Conservation (phyloP, 2,888 invertebrate species). For the Diploptera punctata region DNA sequence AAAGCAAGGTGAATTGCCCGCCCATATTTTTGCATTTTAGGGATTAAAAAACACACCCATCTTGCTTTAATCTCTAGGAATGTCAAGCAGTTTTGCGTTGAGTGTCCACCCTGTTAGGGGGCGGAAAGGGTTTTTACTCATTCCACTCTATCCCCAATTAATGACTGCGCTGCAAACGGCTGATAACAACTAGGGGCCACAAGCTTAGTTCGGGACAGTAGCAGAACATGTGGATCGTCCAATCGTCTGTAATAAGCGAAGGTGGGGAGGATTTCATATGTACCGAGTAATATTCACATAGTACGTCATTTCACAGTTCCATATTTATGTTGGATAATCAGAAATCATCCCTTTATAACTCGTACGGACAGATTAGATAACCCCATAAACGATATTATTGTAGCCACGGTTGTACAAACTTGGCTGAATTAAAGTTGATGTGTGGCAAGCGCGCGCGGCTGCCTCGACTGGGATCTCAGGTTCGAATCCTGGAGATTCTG, state of each 20-base stretch:
- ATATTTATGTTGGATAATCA: constrained; percentile 28
- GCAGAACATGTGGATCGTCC: constrained; percentile 6
- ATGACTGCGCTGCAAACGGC: constrained; percentile 13
- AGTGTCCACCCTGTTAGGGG: not conserved
- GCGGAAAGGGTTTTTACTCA: no score
- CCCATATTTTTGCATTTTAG: constrained; percentile 32
- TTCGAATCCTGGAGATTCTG: no score
- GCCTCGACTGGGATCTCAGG: no score
- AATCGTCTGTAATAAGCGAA: not conserved
- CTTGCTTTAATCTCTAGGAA: constrained; percentile 22
- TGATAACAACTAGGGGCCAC: constrained; percentile 2
- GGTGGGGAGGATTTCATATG: not conserved
- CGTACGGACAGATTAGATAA: not conserved
- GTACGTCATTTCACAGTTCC: constrained; percentile 19
- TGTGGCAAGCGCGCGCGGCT: no score
- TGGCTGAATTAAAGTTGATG: no score
- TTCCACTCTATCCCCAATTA: not conserved
- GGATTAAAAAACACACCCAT: constrained; percentile 22
- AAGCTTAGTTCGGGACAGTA: not conserved
- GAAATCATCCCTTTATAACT: constrained; percentile 21
- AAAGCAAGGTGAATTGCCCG: constrained; percentile 16
- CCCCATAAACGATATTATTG: no score
- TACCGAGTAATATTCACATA: not conserved
- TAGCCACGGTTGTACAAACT: no score
- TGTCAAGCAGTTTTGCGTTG: constrained; percentile 13